Conservation (phyloP, 2,797 vertebrate genomes). For the Lindbergichthys nudifrons region DNA sequence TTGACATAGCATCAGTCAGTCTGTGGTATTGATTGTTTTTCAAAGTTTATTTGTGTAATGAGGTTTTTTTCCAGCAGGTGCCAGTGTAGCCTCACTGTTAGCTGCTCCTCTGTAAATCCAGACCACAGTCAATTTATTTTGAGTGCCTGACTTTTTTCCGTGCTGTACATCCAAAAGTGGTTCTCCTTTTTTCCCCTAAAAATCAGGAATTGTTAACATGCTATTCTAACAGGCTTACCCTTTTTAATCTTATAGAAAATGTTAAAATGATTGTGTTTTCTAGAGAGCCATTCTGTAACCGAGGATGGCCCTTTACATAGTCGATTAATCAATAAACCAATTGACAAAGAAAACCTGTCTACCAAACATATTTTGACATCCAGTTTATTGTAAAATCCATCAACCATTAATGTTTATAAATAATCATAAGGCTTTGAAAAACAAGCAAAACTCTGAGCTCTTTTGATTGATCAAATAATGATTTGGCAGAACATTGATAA, state of each 20-base stretch:
- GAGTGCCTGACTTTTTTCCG: background rate
- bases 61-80: constrained; percentile 55
- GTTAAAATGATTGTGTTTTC: background rate
- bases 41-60: constrained; percentile 40
- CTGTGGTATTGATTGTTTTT: no score
- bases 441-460: background rate
- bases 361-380: background rate
- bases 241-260: background rate
- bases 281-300: background rate
- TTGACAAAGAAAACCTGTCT: background rate
- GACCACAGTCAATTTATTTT: background rate
- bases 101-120: background rate
- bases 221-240: background rate
- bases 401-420: background rate
- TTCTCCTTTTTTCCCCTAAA: background rate
- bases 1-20: no score
- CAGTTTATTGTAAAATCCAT: background rate
- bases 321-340: background rate
- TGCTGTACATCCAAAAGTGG: background rate
- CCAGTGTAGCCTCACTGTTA: constrained; percentile 36
- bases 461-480: background rate
- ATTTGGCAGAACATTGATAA: no score
- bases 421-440: background rate
- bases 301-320: background rate
- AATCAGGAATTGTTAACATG: background rate